Base-by-base conservation (phyloP, 2,113 vertebrate genomes). In the Smithornis capensis region DNA sequence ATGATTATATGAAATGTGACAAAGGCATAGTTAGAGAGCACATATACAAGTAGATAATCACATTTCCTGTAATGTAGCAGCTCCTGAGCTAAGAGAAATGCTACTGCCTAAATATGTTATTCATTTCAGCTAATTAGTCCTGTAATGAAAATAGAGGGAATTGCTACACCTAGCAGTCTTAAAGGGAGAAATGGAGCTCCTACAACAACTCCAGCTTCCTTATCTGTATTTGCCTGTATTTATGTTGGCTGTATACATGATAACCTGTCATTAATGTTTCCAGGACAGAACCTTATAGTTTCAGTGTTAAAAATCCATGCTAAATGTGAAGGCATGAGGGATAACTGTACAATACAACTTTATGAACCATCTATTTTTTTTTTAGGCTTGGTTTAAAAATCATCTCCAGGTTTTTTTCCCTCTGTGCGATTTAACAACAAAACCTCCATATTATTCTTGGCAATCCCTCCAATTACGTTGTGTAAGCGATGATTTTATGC, bases 341-440 rank as follows among this genome's bases (percentile, higher is more conserved):
- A 19, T 31, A 76, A n/a, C 4, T 40, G 3, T 11, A 19, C 7
- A 62, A 38, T 10, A 8, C 33, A 42, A 7, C 3, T 63, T 50
- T 31, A 74, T 0, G 0, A 38, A 1, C 1, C 1, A 2, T 21
- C 8, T 49, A n/a, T 22, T 33, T 17, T 33, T 42, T 18, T 31
- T 29, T 19, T 42, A 9, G 7, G 18, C 11, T 77, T 82, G 2
- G 5, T 52, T 89, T 49, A 85, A 64, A 65, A 63, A 52, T 40
- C 0, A 55, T 16, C 24, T 56, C 8, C 8, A 64, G 22, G 4
- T 5, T 28, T 27, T 44, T 74, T 40, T n/a, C 33, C 19, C 3
- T 28, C 8, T 4, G 64, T 10, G 4, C 27, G 10, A 15, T 56
- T 89, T 65, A 49, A 18, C 35, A 71, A 59, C 22, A 57, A 42